These are phyloP conservation scores for Pseudopipra pipra DNA, from an alignment of 2,113 vertebrate genomes.

Conservation along the genomic window DNA sequence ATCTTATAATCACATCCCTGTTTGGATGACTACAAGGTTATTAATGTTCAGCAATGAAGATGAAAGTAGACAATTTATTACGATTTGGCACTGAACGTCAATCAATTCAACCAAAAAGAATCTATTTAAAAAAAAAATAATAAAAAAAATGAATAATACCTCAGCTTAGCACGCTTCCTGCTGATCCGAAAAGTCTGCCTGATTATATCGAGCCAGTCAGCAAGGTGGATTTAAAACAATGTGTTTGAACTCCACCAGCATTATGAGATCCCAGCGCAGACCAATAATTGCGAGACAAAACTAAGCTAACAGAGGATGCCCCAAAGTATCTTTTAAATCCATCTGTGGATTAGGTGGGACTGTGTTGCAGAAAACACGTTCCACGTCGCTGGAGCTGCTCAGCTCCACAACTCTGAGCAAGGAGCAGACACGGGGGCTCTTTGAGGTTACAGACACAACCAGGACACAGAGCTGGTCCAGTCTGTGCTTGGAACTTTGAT, in stretches of 20 bases:
- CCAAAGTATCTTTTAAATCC: not conserved
- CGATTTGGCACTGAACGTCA: slow-evolving; percentile 22
- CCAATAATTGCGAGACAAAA: not conserved
- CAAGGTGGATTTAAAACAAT: slow-evolving; percentile 8
- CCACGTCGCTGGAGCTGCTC: not conserved
- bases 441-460: not conserved
- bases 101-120: slow-evolving; percentile 34
- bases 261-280: not conserved
- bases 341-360: not conserved
- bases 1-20: not conserved
- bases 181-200: not conserved
- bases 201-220: not conserved
- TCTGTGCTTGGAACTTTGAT: not conserved
- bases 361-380: not conserved
- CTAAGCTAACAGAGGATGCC: not conserved
- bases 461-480: not conserved
- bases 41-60: slow-evolving; percentile 45
- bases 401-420: not conserved
- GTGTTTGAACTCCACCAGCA: not conserved
- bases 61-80: slow-evolving; percentile 58
- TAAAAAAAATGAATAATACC: not conserved
- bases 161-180: not conserved
- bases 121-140: slow-evolving; percentile 8
- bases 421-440: not conserved
- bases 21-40: slow-evolving; percentile 32